Evolutionary conservation across 1,140 invertebrate species (phyloP), one percentile per base, ranked within the genome.

Genomic region (Dreissena polymorpha): DNA sequence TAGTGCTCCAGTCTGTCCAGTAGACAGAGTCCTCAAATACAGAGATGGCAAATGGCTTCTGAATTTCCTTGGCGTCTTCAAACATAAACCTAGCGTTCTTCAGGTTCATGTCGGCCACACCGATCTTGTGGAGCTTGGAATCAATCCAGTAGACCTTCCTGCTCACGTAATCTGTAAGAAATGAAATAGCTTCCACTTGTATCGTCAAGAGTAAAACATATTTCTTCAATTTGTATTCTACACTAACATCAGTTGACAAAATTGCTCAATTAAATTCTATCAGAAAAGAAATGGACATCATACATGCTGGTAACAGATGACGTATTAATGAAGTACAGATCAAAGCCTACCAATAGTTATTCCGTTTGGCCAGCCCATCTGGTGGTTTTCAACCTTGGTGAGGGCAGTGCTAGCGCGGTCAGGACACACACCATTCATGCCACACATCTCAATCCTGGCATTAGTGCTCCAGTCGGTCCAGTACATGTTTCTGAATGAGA

Each of bases 1-100:
- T 96, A 89, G 97, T 97, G 88, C 97, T 96, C 98, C 98, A 99
- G 93, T 99, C 98, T 8, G 97, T 98, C 98, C 98, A 99, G 93
- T 98, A 99, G 12, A 99, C 95, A 92, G 95, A 96, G 92, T 99
- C 98, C 91, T 94, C 94, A 87, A 94, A 94, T 0, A 94, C 93
- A 51, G 93, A 89, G 71, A 94, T 88, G n/a, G 93, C 89, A 87
- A 94, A 94, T 21, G 94, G 94, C 86, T 93, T 93, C 67, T 96
- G 94, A 10, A 94, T 88, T 53, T 91, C 85, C 50, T 84, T 76
- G 60, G 91, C 89, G 70, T 90, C 89, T n/a, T 88, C 89, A 5
- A 94, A 84, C 39, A 94, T 89, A 63, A 88, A 88, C n/a, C 82
- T 53, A 0, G 86, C 72, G 74, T 91, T 85, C 0, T 94, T 93